Conservation (phyloP, 2,113 vertebrate genomes). For the Boleophthalmus pectinirostris region DNA sequence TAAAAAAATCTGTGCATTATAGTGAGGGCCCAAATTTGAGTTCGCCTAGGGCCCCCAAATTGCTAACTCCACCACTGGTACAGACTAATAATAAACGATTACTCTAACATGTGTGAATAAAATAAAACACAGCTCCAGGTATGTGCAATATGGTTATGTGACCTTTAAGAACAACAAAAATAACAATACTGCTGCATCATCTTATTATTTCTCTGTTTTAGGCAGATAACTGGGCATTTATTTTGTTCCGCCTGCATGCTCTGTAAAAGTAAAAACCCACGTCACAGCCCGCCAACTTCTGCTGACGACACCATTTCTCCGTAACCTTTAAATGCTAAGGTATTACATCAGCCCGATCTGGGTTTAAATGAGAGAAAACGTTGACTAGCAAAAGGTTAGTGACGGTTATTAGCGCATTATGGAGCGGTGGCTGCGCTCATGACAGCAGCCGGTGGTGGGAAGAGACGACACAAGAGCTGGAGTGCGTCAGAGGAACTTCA, state of each 20-base stretch:
- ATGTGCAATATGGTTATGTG: no score
- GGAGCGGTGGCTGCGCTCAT: not conserved
- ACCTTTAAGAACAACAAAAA: not conserved
- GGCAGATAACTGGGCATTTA: not conserved
- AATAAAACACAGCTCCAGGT: no score
- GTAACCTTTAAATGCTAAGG: conserved; percentile 7
- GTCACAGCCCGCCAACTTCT: not conserved
- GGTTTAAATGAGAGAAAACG: not conserved
- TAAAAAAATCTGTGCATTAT: no score
- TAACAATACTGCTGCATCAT: not conserved
- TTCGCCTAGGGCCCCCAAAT: no score
- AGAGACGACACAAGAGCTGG: conserved; percentile 9
- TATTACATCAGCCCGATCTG: not conserved
- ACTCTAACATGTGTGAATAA: no score
- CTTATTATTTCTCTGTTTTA: not conserved
- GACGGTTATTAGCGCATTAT: not conserved
- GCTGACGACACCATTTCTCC: not conserved
- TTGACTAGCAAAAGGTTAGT: not conserved
- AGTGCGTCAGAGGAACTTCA: not conserved
- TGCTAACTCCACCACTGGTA: no score
- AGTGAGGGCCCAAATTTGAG: no score
- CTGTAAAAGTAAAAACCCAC: not conserved
- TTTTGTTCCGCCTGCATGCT: not conserved
- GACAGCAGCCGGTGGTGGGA: conserved; percentile 11
- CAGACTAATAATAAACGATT: no score